phyloP scores from a whole-genome alignment of 2,888 invertebrate genomes.

The Dynastes grantii region DNA sequence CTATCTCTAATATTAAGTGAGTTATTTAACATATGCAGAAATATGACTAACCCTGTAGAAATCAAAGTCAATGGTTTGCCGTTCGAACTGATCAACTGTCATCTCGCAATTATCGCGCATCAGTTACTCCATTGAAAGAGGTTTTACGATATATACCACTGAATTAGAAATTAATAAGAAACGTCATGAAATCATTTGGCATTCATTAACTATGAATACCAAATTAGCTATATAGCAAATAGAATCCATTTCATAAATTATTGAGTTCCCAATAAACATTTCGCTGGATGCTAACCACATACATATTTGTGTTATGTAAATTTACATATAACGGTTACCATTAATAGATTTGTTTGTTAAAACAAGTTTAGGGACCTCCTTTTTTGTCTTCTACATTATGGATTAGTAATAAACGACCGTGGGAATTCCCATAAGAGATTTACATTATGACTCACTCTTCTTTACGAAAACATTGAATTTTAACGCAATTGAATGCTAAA shows the following conservation, averaged over 20 bases:
- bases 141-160: too few species aligned
- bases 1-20: too few species aligned
- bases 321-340: slow-evolving; percentile 22
- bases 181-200: neutral
- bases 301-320: neutral
- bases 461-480: neutral
- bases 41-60: too few species aligned
- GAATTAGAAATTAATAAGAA: neutral
- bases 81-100: too few species aligned
- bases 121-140: too few species aligned
- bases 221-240: neutral
- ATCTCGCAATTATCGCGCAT: too few species aligned
- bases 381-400: neutral
- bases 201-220: neutral
- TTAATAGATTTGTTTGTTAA: slow-evolving; percentile 2
- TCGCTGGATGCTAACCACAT: neutral
- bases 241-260: neutral
- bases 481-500: neutral
- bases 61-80: too few species aligned
- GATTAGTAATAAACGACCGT: neutral
- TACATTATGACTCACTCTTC: slow-evolving; percentile 8
- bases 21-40: too few species aligned
- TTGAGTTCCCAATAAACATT: neutral
- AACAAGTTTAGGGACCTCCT: slow-evolving; percentile 8
- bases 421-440: slow-evolving; percentile 5